Evolutionary conservation across 2,113 vertebrate genomes (phyloP), one percentile per base, ranked within the genome.

Genomic region (Lophius piscatorius): DNA sequence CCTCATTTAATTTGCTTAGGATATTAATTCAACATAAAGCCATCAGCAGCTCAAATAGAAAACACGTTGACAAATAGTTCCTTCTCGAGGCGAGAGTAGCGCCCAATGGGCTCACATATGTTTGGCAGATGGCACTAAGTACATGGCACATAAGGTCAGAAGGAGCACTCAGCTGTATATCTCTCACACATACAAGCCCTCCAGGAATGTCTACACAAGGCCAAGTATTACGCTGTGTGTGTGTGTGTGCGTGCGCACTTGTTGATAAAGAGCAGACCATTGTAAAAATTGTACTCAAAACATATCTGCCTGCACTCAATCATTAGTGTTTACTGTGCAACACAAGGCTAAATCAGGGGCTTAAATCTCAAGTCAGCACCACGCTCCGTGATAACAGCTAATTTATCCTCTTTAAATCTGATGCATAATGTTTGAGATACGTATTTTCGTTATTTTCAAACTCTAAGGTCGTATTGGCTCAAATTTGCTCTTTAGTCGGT

Each of bases 71-170:
- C 49, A 64, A 74, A 76, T 36, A 50, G 74, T 23, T 75, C 17
- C 50, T 38, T 46, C 63, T 74, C 9, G 16, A 22, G 31, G 80
- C 29, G 0, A 54, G n/a, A 33, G 21, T 24, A 13, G 5, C 34
- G 66, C 60, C 63, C 61, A 4, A 1, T 1, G 34, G 64, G 64
- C 61, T 65, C 39, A 82, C 85, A 88, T 84, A 63, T 89, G 88
- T 73, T 66, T 52, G 75, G 79, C 87, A 90, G 90, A 90, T 84
- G 86, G 82, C 79, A 87, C 50, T 12, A 33, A 77, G 63, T 60
- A 21, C 63, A 81, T 82, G 86, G 84, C 78, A 87, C 68, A 76
- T 23, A 22, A 71, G 82, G 80, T 85, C 84, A 74, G 55, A 57
- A 41, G 48, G 77, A 76, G 70, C 83, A 50, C 51, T 74, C 71